These are phyloP conservation scores for Labeo calbasu DNA, from an alignment of 2,797 vertebrate genomes.

Conservation along the genomic window DNA sequence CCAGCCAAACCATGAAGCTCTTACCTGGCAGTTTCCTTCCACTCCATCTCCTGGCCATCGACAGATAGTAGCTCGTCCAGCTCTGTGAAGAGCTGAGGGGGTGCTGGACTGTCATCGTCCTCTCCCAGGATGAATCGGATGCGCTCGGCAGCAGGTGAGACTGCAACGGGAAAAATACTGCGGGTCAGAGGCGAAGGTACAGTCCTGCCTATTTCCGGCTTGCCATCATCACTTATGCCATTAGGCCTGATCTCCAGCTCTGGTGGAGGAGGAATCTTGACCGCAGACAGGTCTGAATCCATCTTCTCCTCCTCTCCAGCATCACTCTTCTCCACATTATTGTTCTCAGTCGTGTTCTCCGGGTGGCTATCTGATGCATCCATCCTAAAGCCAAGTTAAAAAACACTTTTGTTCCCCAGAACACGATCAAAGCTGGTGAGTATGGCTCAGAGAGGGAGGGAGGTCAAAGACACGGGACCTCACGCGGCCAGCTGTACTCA, in stretches of 20 bases:
- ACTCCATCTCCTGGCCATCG: conserved; percentile 98
- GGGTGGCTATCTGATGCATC: conserved; percentile 50
- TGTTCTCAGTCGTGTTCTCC: conserved; percentile 74
- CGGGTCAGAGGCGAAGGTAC: conserved; percentile 79
- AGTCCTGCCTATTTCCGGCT: conserved; percentile 56
- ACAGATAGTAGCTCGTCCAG: conserved; percentile 93
- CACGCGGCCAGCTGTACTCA: conserved; percentile 60
- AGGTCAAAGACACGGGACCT: conserved; percentile 56
- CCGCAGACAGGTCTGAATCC: conserved; percentile 63
- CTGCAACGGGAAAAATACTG: conserved; percentile 93
- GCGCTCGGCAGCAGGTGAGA: conserved; percentile 93
- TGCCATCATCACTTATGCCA: conserved; percentile 73
- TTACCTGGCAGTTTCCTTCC: conserved; percentile 99
- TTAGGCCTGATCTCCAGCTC: conserved; percentile 71
- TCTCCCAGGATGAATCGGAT: conserved; percentile 97
- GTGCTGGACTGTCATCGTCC: conserved; percentile 92
- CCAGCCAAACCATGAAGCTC: background rate
- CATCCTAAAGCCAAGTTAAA: conserved; percentile 43
- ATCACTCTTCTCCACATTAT: conserved; percentile 70
- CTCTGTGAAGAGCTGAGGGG: conserved; percentile 97
- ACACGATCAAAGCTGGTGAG: conserved; percentile 31
- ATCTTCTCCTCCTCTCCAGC: conserved; percentile 58
- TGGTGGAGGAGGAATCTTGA: conserved; percentile 68
- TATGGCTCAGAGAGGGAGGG: conserved; percentile 49
- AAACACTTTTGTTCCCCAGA: conserved; percentile 34